Base-by-base conservation (phyloP, 64 coral and sea anemone genomes). In the Montipora sp. region DNA sequence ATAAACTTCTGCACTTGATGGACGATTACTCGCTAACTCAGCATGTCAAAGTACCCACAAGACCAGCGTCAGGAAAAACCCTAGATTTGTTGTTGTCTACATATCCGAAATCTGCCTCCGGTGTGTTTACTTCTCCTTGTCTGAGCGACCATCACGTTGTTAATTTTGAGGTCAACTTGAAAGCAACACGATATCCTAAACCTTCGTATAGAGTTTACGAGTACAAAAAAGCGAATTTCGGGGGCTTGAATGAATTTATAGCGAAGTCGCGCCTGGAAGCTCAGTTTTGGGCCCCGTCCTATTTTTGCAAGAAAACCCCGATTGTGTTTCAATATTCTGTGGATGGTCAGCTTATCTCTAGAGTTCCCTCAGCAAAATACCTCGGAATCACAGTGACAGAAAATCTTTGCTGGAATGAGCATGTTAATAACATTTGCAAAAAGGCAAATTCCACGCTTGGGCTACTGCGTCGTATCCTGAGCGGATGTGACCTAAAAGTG, bases 321-420 rank as follows among this genome's bases (percentile, higher is more conserved):
- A 11, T 85, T 71, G 43, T 44, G 36, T 71, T 71, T 8, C 80
- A 48, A 19, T 91, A 82, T 44, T 2, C 23, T 11, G 48, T 91
- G 78, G 53, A 91, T 91, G 57, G 73, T 46, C 60, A 80, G 18
- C 27, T n/a, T 90, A 90, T 90, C 27, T 66, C 88, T 58, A 79
- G 51, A 82, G 60, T 51, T 65, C 12, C 75, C 10, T 90, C 88
- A 36, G 70, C 78, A 16, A 72, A 81, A 45, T 91, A 69, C 22
- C 63, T 80, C 13, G 88, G 88, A 18, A 66, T 90, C 18, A 60
- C 48, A 23, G 65, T 80, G 59, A 79, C 18, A 23, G 45, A 80
- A 8, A 81, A 91, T 63, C n/a, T 71, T 4, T 8, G 22, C 81
- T 81, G 77, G 89, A 81, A 91, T 81, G 70, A 66, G 7, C 81